These are phyloP conservation scores for Machaerirhynchus nigripectus DNA, from an alignment of 2,113 vertebrate genomes.

Conservation along the genomic window DNA sequence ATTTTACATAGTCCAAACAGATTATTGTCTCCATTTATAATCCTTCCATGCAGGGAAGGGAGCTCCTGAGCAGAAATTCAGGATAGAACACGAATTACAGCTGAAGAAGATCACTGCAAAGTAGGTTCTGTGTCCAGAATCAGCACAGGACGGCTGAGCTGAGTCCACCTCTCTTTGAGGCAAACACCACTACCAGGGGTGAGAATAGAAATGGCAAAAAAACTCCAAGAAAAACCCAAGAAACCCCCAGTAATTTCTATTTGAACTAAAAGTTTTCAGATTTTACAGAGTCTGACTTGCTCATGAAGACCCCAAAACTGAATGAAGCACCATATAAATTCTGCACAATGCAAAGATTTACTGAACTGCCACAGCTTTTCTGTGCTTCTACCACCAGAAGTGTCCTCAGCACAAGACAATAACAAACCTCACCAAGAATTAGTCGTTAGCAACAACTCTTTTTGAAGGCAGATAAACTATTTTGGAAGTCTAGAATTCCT, in stretches of 20 bases:
- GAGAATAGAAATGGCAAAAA: neutral
- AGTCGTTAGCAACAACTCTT: neutral
- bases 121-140: neutral
- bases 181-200: fast-evolving
- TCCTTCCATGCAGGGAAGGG: neutral
- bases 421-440: neutral
- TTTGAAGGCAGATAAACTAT: neutral
- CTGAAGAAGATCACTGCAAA: neutral
- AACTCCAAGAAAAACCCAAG: neutral
- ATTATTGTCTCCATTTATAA: neutral
- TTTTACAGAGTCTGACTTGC: neutral
- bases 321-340: neutral
- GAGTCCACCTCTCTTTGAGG: neutral
- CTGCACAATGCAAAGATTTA: neutral
- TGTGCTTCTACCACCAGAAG: neutral
- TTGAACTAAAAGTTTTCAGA: neutral
- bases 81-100: neutral
- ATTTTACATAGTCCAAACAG: neutral
- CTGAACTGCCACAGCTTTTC: neutral
- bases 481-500: neutral
- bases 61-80: neutral
- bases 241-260: neutral
- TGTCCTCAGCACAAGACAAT: neutral
- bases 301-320: neutral
- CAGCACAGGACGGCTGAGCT: neutral